Evolutionary conservation across 2,888 invertebrate genomes (phyloP).

Genomic region (Leistus spinibarbis): DNA sequence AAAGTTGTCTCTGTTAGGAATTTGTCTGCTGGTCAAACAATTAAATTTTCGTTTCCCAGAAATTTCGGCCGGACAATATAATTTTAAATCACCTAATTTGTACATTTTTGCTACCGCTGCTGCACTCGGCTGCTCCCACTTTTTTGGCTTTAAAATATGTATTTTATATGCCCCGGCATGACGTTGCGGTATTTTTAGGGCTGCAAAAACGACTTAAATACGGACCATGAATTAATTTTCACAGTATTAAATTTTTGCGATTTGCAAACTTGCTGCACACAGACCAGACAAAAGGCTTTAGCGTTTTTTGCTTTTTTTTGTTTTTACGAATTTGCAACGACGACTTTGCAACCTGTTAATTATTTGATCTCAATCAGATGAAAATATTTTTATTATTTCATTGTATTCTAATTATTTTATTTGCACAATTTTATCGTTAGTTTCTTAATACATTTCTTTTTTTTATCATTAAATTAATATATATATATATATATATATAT

Average conservation of each 20-base stretch:
- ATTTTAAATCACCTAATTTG: conserved; percentile 43
- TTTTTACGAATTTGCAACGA: not conserved
- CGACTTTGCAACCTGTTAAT: not conserved
- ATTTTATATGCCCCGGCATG: conserved; percentile 31
- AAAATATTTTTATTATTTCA: too few species aligned
- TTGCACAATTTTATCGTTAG: too few species aligned
- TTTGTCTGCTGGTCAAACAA: conserved; percentile 43
- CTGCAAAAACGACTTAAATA: conserved; percentile 30
- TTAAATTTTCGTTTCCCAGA: conserved; percentile 48
- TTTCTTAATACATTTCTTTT: too few species aligned
- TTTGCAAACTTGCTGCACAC: conserved; percentile 2
- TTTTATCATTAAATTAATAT: too few species aligned
- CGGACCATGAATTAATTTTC: conserved; percentile 34
- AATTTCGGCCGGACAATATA: conserved; percentile 44
- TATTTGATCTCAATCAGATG: not conserved
- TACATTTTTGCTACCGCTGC: conserved; percentile 23
- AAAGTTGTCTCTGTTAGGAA: conserved; percentile 49
- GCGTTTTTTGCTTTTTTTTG: not conserved
- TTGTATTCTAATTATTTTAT: too few species aligned
- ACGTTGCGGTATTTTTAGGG: conserved; percentile 22
- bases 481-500: too few species aligned
- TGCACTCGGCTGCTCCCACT: conserved; percentile 1
- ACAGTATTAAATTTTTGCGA: conserved; percentile 14
- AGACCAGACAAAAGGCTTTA: not conserved
- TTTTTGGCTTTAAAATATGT: conserved; percentile 27